Base-by-base conservation (phyloP, 1,140 invertebrate genomes). In the Kradibia gibbosae region DNA sequence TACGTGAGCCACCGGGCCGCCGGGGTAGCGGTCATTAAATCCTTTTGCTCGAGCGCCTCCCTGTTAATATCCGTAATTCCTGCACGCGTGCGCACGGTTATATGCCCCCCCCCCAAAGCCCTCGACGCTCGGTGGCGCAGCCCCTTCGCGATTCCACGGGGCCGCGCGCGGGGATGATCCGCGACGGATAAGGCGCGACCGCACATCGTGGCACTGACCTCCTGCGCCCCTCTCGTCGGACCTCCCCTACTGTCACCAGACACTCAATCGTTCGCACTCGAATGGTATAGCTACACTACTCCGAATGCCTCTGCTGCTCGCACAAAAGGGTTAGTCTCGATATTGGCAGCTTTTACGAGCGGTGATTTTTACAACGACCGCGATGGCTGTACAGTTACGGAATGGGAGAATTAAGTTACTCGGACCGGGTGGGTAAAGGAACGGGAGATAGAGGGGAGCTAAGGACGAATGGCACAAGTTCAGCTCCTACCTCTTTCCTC, bases 311-410 rank as follows among this genome's bases (percentile, higher is more conserved):
- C 3, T 17, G 15, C 5, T 3, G 3, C 13, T 22, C 4, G 11
- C 15, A 8, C 22, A n/a, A 50, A 78, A 78, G 77, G 77, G 65
- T 78, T 78, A 34, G 71, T 78, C 77, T 55, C 45, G 72, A 25
- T 34, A 34, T 36, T 13, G 36, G 22, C 31, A 17, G 73, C 8
- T 25, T 72, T 72, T 72, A 72, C 70, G 70, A 72, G 11, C 31
- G 10, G 11, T n/a, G 22, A 42, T 77, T 77, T 62, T 77, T 65
- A 65, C 55, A 28, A 77, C 25, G 31, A 7, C 22, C 15, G 17
- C 57, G 8, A 22, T 20, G n/a, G 74, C 34, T 28, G 22, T 45
- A 62, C 42, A 76, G 55, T 45, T 15, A n/a, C 15, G 4, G 55
- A 39, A 36, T 62, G 20, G 31, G 25, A 48, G 53, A 78, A 55